These are phyloP conservation scores for Trichopria drosophilae DNA, from an alignment of 2,888 invertebrate species.

Conservation along the genomic window DNA sequence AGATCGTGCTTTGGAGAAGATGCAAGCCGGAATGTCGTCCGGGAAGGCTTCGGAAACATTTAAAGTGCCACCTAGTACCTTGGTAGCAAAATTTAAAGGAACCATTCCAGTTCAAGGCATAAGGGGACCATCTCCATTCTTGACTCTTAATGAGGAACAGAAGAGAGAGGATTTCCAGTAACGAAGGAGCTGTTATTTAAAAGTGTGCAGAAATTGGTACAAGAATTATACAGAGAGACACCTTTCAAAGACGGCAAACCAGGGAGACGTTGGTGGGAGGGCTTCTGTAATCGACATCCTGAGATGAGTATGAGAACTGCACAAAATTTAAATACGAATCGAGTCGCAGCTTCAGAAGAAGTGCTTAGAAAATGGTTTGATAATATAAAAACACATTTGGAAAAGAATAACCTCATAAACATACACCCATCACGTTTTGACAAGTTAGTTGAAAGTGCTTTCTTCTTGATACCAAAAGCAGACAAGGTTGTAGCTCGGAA, in stretches of 20 bases:
- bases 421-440: conserved; percentile 44
- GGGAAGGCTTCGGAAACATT: conserved; percentile 3
- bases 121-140: conserved; percentile 10
- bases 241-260: conserved; percentile 40
- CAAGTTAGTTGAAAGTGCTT: conserved; percentile 51
- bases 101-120: neutral
- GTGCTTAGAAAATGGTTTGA: conserved; percentile 45
- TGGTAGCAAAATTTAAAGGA: conserved; percentile 9
- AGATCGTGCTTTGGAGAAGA: conserved; percentile 8
- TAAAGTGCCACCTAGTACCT: conserved; percentile 16
- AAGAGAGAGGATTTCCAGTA: conserved; percentile 26
- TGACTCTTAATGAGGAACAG: conserved; percentile 23
- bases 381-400: conserved; percentile 18
- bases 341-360: conserved; percentile 43
- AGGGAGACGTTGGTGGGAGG: conserved; percentile 44
- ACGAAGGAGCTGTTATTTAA: conserved; percentile 41
- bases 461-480: conserved; percentile 49
- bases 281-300: conserved; percentile 44
- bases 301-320: conserved; percentile 38
- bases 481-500: conserved; percentile 44
- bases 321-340: conserved; percentile 44
- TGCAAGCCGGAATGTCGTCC: conserved; percentile 5
- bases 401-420: conserved; percentile 31
- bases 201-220: conserved; percentile 35
- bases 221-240: conserved; percentile 15